Evolutionary conservation across 2,113 vertebrate genomes (phyloP).

Genomic region (Sylvietta virens): DNA sequence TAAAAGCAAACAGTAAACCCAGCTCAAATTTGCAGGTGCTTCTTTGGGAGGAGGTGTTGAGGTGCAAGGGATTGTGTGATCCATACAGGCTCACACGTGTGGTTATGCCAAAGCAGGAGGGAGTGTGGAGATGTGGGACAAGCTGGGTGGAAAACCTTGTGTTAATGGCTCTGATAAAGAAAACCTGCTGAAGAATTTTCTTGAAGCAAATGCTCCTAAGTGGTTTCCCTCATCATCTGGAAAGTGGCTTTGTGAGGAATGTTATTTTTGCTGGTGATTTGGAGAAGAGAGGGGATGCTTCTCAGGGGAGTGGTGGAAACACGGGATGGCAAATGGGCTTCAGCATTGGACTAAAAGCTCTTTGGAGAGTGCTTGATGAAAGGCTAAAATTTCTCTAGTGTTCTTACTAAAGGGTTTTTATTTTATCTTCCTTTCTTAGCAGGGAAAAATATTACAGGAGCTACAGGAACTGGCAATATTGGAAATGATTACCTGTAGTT

Average conservation of each 20-base stretch:
- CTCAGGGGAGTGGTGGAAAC: not conserved
- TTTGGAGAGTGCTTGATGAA: not conserved
- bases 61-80: not conserved
- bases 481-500: not conserved
- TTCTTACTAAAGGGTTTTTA: not conserved
- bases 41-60: not conserved
- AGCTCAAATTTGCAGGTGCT: not conserved
- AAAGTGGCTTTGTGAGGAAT: not conserved
- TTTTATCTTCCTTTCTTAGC: not conserved
- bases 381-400: not conserved
- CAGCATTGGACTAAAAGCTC: not conserved
- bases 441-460: not conserved
- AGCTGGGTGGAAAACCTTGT: not conserved
- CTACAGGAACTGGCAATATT: not conserved
- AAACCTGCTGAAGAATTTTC: not conserved
- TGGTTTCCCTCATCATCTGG: not conserved
- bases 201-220: not conserved
- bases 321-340: not conserved
- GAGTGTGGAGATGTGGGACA: not conserved
- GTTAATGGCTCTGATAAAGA: not conserved
- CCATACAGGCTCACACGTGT: fast-evolving
- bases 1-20: not conserved
- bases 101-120: not conserved
- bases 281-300: not conserved
- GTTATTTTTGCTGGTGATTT: not conserved